Percentiles rank a stretch among this genome's conserved stretches.
These are phyloP conservation scores for Drosophila paramelanica DNA, from an alignment of 2,888 invertebrate genomes.

Conservation along the genomic window DNA sequence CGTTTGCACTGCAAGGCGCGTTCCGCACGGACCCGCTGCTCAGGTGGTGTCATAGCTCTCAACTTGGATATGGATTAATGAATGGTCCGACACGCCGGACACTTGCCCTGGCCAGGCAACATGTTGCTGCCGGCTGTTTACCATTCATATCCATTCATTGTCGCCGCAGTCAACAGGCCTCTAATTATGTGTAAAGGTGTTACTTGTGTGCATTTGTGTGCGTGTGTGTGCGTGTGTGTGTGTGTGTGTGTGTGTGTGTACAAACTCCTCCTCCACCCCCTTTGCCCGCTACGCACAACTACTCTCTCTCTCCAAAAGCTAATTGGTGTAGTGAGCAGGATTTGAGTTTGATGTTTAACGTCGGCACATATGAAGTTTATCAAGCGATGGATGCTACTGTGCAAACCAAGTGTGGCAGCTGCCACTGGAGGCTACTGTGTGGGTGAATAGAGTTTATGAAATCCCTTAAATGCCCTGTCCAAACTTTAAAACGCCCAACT, in stretches of 20 bases:
- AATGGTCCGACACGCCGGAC: slow-evolving; percentile 60
- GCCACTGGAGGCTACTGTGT: slow-evolving; percentile 7
- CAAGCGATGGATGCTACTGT: slow-evolving; percentile 37
- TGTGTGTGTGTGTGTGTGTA: slow-evolving; percentile 23
- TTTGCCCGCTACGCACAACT: background rate
- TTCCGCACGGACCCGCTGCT: slow-evolving; percentile 32
- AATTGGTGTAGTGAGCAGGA: slow-evolving; percentile 63
- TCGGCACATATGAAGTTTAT: slow-evolving; percentile 22
- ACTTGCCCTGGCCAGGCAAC: slow-evolving; percentile 30
- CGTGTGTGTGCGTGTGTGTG: slow-evolving; percentile 26
- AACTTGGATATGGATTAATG: slow-evolving; percentile 67
- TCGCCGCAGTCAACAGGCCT: slow-evolving; percentile 71
- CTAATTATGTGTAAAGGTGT: slow-evolving; percentile 80
- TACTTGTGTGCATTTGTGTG: slow-evolving; percentile 37
- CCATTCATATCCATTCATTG: slow-evolving; percentile 64
- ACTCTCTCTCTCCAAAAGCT: slow-evolving; percentile 31
- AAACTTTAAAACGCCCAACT: too few relatives aligned
- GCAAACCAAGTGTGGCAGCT: background rate
- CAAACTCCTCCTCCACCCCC: background rate
- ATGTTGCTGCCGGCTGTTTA: slow-evolving; percentile 49
- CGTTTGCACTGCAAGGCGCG: slow-evolving; percentile 63
- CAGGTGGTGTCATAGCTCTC: slow-evolving; percentile 34
- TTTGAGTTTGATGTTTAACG: slow-evolving; percentile 23
- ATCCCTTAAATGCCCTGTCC: too few relatives aligned
- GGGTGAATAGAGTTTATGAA: background rate